phyloP scores from a whole-genome alignment of 2,113 vertebrate genomes.

The Urocitellus parryii region DNA sequence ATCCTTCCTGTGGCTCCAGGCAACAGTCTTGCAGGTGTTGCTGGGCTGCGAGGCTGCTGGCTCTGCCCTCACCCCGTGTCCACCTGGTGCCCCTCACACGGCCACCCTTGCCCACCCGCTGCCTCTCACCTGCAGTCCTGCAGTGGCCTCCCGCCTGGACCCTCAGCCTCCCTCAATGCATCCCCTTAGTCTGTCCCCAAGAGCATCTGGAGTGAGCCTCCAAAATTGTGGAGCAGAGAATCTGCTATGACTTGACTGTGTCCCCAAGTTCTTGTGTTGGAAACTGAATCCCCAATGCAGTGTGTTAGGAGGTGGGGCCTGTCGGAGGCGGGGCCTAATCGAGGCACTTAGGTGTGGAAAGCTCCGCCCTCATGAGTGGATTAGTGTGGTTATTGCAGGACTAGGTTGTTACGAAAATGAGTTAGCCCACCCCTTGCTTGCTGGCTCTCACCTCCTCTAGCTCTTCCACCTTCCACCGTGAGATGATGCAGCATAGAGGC shows the following conservation, averaged over 20 bases:
- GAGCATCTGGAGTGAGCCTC: neutral
- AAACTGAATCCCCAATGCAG: neutral
- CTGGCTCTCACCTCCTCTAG: neutral
- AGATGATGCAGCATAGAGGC: neutral
- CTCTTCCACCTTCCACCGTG: neutral
- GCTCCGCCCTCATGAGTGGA: neutral
- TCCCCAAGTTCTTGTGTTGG: neutral
- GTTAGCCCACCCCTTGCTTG: neutral
- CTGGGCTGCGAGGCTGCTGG: no score
- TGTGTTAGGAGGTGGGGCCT: neutral
- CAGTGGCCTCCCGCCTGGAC: neutral
- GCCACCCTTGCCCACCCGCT: rapidly evolving
- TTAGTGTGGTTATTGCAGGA: neutral
- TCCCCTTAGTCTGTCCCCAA: neutral
- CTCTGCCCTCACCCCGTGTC: neutral
- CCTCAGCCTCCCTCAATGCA: rapidly evolving
- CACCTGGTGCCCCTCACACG: rapidly evolving
- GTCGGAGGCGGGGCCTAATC: no score
- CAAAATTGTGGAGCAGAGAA: neutral
- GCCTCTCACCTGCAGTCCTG: rapidly evolving
- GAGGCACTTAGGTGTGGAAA: no score
- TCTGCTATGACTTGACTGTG: neutral
- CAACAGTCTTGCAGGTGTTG: no score
- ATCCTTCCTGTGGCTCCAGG: neutral
- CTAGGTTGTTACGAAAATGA: neutral